phyloP scores from a whole-genome alignment of 1,140 invertebrate species.

The Aphelenchoides avenae region DNA sequence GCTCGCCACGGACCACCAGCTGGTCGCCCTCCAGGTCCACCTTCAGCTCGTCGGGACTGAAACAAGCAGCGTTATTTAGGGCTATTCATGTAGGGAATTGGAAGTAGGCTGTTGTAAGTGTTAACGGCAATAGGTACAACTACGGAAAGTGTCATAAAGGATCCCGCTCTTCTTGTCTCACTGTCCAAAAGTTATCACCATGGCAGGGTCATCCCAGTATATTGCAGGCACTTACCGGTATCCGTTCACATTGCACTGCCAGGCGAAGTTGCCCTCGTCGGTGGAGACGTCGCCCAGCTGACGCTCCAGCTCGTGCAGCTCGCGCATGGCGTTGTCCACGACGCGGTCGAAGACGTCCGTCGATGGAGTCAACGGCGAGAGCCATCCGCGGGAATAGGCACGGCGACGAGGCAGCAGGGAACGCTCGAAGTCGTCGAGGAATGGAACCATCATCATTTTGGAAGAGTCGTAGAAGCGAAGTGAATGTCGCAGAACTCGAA shows the following conservation, averaged over 20 bases:
- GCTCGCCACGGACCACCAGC: conserved; percentile 16
- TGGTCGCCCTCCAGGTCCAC: conserved; percentile 12
- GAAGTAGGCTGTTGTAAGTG: too few species aligned
- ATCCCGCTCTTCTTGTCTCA: too few species aligned
- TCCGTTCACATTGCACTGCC: conserved; percentile 11
- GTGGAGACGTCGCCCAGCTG: conserved; percentile 11
- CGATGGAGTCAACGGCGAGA: neutral
- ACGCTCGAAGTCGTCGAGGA: conserved; percentile 14
- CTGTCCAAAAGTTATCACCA: too few species aligned
- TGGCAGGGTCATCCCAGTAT: too few species aligned
- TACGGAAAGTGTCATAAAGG: too few species aligned
- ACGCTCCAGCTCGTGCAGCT: conserved; percentile 14
- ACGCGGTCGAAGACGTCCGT: neutral
- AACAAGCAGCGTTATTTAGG: too few species aligned
- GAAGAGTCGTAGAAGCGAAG: too few species aligned
- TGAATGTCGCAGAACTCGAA: too few species aligned
- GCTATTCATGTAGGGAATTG: too few species aligned
- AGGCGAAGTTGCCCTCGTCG: conserved; percentile 10
- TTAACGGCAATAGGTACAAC: too few species aligned
- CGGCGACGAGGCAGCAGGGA: too few species aligned
- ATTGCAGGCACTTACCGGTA: too few species aligned
- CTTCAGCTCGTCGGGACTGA: conserved; percentile 15
- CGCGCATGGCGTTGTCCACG: conserved; percentile 8
- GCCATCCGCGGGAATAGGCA: neutral
- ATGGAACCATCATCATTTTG: conserved; percentile 17